phyloP scores from a whole-genome alignment of 2,797 vertebrate species.

The Sebastes jordani region DNA sequence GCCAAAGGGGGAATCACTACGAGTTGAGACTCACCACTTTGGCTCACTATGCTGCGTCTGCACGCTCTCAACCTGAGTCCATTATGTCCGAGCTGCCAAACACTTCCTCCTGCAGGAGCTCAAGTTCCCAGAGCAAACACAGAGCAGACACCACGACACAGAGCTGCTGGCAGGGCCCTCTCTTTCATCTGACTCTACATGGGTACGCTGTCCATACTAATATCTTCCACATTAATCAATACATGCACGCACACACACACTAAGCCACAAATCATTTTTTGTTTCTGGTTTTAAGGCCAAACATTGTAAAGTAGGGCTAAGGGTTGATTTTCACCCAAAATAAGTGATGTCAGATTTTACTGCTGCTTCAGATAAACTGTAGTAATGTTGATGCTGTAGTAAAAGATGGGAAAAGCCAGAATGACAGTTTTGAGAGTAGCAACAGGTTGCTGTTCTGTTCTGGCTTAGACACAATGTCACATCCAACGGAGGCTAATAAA shows the following conservation, averaged over 20 bases:
- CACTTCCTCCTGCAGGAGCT: constrained; percentile 46
- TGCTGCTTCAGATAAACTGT: background rate
- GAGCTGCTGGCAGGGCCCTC: constrained; percentile 4
- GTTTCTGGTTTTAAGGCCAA: background rate
- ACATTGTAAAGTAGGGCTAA: background rate
- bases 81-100: constrained; percentile 53
- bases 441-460: background rate
- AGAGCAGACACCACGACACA: constrained; percentile 26
- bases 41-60: constrained; percentile 37
- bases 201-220: background rate
- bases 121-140: constrained; percentile 20
- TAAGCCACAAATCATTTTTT: background rate
- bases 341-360: background rate
- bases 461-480: background rate
- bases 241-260: background rate
- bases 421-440: background rate
- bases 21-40: constrained; percentile 11
- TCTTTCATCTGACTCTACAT: background rate
- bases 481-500: background rate
- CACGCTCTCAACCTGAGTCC: constrained; percentile 36
- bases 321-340: background rate
- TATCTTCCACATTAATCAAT: background rate
- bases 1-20: background rate
- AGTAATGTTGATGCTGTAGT: background rate
- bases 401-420: background rate